These are phyloP conservation scores for Drosophila grimshawi DNA, from an alignment of 1,140 invertebrate genomes.

Conservation along the genomic window DNA sequence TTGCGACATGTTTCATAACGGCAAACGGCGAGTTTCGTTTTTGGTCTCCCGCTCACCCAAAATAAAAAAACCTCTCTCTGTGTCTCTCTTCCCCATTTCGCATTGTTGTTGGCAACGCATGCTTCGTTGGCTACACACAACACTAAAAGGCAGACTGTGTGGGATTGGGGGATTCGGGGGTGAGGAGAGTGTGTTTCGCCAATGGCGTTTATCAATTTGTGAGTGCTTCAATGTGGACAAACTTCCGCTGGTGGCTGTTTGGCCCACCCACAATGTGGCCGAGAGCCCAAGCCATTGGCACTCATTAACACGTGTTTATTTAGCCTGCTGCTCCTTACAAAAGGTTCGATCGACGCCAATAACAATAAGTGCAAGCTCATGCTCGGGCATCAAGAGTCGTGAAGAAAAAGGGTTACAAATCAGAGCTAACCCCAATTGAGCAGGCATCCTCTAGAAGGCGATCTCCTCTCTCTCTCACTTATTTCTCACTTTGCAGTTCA, in stretches of 20 bases:
- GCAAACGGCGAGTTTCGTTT: constrained; percentile 38
- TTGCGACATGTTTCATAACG: constrained; percentile 83
- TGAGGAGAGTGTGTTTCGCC: constrained; percentile 57
- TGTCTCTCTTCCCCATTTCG: not conserved
- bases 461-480: constrained; percentile 1
- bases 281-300: constrained; percentile 54
- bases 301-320: constrained; percentile 81
- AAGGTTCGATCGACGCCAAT: constrained; percentile 74
- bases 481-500: constrained; percentile 44
- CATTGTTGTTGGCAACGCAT: constrained; percentile 40
- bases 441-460: constrained; percentile 14
- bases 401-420: not conserved
- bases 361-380: constrained; percentile 80
- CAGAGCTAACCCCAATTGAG: constrained; percentile 23
- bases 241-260: constrained; percentile 31
- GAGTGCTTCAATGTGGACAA: constrained; percentile 25
- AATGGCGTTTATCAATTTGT: constrained; percentile 80
- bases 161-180: constrained; percentile 9
- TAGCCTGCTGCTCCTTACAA: constrained; percentile 64
- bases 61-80: not conserved
- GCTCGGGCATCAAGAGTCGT: constrained; percentile 18
- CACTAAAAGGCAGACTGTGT: not conserved
- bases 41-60: constrained; percentile 3
- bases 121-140: constrained; percentile 47
- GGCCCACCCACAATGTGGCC: constrained; percentile 67